Conservation (phyloP, 2,113 vertebrate species). For the Calypte anna region DNA sequence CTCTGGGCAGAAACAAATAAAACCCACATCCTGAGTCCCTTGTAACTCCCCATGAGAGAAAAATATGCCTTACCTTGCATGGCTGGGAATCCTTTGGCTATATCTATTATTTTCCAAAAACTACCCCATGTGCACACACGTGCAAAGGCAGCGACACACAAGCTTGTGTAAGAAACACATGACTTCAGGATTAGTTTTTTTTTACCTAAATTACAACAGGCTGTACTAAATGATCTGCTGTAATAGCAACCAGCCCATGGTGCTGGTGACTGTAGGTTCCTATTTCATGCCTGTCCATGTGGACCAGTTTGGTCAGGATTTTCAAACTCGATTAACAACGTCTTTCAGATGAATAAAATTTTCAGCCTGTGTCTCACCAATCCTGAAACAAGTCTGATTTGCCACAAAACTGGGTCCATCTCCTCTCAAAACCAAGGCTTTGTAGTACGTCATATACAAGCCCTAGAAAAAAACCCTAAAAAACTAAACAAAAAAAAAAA, state of each 20-base stretch:
- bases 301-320: neutral
- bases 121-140: slow-evolving; percentile 1
- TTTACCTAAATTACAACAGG: slow-evolving; percentile 58
- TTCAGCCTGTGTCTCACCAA: neutral
- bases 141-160: neutral
- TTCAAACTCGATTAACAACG: neutral
- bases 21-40: neutral
- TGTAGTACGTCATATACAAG: neutral
- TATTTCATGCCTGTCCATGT: neutral
- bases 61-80: neutral
- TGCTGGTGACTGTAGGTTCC: neutral
- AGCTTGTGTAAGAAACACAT: slow-evolving; percentile 42
- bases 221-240: neutral
- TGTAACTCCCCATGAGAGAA: neutral
- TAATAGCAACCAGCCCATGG: neutral
- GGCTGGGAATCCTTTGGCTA: neutral
- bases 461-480: neutral
- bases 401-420: neutral
- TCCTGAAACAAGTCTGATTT: neutral
- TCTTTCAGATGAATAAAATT: neutral
- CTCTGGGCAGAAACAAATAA: neutral
- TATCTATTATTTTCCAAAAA: neutral
- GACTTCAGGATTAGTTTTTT: slow-evolving; percentile 36
- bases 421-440: neutral
- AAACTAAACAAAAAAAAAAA: too few species aligned